A percentile compares a stretch with the other conserved stretches of the same genome.
These are phyloP conservation scores for Zaprionus vittiger DNA, from an alignment of 1,140 invertebrate species.

Conservation along the genomic window DNA sequence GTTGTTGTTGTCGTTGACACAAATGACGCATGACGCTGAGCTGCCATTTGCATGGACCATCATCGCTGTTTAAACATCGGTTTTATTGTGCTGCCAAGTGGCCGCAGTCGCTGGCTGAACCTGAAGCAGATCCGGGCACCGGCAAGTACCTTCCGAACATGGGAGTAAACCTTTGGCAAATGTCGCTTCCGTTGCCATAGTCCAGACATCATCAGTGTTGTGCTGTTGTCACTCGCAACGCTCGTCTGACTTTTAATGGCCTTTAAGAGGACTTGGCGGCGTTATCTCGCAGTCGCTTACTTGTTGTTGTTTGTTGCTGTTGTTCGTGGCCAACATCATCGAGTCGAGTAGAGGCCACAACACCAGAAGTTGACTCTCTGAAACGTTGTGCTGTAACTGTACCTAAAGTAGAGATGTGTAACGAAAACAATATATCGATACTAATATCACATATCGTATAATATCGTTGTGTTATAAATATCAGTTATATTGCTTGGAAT, in stretches of 20 bases:
- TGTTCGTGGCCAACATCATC: too few relatives aligned
- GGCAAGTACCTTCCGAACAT: conserved; percentile 12
- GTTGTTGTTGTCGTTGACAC: conserved; percentile 31
- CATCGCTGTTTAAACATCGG: conserved; percentile 54
- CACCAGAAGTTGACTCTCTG: conserved; percentile 43
- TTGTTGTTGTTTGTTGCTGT: conserved; percentile 20
- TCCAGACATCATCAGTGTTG: conserved; percentile 25
- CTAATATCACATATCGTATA: background rate
- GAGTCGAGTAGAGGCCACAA: conserved; percentile 45
- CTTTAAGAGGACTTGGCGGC: conserved; percentile 20
- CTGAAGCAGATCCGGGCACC: background rate
- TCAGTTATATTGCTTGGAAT: background rate
- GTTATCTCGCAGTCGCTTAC: conserved; percentile 32
- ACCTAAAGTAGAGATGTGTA: background rate
- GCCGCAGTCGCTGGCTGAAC: background rate
- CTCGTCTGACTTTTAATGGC: conserved; percentile 40
- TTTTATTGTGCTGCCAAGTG: conserved; percentile 48
- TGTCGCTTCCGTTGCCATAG: conserved; percentile 35
- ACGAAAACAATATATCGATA: background rate
- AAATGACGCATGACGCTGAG: conserved; percentile 71
- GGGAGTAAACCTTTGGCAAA: conserved; percentile 24
- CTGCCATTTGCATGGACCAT: conserved; percentile 60
- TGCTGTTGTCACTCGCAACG: conserved; percentile 36
- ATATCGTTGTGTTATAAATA: background rate
- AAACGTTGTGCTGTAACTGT: background rate